Evolutionary conservation across 1,140 invertebrate genomes (phyloP).

Genomic region (Scylla paramamosain): DNA sequence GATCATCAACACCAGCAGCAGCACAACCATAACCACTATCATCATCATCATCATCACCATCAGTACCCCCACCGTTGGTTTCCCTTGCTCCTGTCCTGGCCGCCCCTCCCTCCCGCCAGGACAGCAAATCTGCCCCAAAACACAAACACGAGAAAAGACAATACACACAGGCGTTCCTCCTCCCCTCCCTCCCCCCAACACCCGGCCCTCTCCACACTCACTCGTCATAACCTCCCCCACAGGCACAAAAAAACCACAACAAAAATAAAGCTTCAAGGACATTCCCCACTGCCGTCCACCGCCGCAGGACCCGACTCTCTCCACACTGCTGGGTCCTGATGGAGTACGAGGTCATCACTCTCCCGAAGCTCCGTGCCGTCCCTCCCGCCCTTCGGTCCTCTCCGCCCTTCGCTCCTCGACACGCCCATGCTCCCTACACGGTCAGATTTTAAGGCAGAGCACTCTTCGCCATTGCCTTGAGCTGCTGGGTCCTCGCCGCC

Average conservation of each 20-base stretch:
- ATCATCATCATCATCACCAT: too few relatives aligned
- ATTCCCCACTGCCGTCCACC: background rate
- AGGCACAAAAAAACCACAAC: constrained; percentile 19
- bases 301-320: background rate
- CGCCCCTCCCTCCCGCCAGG: too few relatives aligned
- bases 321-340: too few relatives aligned
- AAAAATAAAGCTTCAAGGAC: constrained; percentile 4
- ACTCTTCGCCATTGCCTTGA: background rate
- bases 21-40: too few relatives aligned
- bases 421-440: background rate
- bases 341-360: too few relatives aligned
- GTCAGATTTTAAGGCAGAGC: background rate
- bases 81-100: too few relatives aligned
- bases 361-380: background rate
- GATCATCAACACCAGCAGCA: too few relatives aligned
- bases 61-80: too few relatives aligned
- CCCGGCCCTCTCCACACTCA: background rate
- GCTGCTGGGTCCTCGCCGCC: background rate
- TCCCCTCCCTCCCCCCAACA: too few relatives aligned
- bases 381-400: background rate
- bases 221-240: background rate
- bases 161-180: too few relatives aligned
- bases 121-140: too few relatives aligned
- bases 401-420: background rate
- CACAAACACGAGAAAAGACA: too few relatives aligned